phyloP scores from a whole-genome alignment of 2,113 vertebrate species.

The Furnarius figulus region DNA sequence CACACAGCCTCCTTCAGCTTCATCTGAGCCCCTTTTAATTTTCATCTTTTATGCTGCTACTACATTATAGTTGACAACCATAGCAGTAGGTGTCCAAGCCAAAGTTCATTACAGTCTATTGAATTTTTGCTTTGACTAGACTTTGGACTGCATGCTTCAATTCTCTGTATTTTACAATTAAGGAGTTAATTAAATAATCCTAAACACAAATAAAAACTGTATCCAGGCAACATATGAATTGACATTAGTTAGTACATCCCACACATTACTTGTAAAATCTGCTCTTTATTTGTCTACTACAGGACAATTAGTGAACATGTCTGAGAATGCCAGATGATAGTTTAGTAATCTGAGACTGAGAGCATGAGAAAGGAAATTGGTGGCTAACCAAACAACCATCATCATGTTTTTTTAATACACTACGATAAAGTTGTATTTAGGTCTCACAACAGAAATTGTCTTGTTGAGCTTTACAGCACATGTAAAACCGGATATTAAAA shows the following conservation, averaged over 20 bases:
- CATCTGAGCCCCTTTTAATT: neutral
- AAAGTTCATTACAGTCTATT: neutral
- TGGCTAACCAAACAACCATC: conserved; percentile 58
- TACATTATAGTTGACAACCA: accelerated
- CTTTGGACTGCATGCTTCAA: neutral
- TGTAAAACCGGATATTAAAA: neutral
- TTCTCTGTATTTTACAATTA: neutral
- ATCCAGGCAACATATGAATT: neutral
- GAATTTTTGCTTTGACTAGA: neutral
- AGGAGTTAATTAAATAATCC: conserved; percentile 35
- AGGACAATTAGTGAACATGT: conserved; percentile 34
- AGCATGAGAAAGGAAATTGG: conserved; percentile 60
- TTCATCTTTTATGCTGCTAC: neutral
- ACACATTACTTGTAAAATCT: conserved; percentile 30
- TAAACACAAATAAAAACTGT: conserved; percentile 23
- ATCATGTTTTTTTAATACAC: neutral
- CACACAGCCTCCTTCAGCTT: neutral
- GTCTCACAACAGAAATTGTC: neutral
- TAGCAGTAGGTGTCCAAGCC: neutral
- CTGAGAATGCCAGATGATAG: conserved; percentile 48
- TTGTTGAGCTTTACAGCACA: neutral
- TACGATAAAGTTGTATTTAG: neutral
- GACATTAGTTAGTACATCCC: neutral
- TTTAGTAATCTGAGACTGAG: conserved; percentile 17
- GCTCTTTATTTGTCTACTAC: conserved; percentile 37